phyloP scores from a whole-genome alignment of 2,888 invertebrate genomes.

The Lasioglossum pauxillum region DNA sequence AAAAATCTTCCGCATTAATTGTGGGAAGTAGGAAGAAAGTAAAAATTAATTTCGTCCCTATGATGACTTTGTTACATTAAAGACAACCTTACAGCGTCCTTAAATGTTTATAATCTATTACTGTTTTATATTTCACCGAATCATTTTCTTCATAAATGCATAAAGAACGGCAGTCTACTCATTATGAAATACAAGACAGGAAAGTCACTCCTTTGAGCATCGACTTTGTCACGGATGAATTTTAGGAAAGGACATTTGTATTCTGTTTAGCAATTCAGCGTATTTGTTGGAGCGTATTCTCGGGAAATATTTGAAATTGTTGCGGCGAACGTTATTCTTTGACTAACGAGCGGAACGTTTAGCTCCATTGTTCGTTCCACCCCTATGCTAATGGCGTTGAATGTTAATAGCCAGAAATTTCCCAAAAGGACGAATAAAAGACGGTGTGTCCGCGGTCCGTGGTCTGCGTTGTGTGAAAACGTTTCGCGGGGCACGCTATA shows the following conservation, averaged over 20 bases:
- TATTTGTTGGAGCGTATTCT: background rate
- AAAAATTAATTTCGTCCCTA: too few species aligned
- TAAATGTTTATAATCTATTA: too few species aligned
- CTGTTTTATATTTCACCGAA: too few species aligned
- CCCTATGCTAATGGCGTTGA: background rate
- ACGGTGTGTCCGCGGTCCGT: background rate
- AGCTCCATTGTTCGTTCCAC: background rate
- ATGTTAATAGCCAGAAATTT: background rate
- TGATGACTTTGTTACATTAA: too few species aligned
- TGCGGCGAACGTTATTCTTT: background rate
- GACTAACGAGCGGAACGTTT: background rate
- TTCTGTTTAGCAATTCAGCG: background rate
- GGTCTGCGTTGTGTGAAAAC: background rate
- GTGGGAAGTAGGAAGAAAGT: too few species aligned
- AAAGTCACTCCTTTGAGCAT: background rate
- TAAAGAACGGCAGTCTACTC: too few species aligned
- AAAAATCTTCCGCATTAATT: too few species aligned
- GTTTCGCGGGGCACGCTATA: slow-evolving; percentile 19
- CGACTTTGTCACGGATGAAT: background rate
- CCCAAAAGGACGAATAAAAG: background rate
- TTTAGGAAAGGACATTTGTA: background rate
- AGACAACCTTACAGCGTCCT: too few species aligned
- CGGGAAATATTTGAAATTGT: background rate
- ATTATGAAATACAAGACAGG: background rate
- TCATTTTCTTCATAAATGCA: too few species aligned